A percentile compares a stretch with the other conserved stretches of the same genome.
phyloP scores from a whole-genome alignment of 1,140 invertebrate genomes.

The Zaprionus tsacasi region DNA sequence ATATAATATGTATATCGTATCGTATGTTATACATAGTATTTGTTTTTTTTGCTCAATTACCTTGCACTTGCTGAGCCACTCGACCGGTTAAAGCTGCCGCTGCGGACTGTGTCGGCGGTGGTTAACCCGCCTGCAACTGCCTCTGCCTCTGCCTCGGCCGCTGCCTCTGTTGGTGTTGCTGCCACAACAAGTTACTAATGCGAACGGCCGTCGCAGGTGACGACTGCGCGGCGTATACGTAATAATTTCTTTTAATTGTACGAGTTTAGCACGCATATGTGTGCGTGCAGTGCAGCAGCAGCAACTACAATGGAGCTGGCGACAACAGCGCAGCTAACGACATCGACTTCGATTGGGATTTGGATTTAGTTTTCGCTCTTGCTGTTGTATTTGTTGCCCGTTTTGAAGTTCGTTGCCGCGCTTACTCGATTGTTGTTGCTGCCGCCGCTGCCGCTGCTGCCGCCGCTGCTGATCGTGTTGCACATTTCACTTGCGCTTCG shows the following conservation, averaged over 20 bases:
- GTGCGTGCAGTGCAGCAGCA: conserved; percentile 41
- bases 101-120: conserved; percentile 49
- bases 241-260: conserved; percentile 74
- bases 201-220: conserved; percentile 47
- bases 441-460: conserved; percentile 20
- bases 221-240: conserved; percentile 69
- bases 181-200: conserved; percentile 60
- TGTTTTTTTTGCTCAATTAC: conserved; percentile 55
- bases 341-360: conserved; percentile 48
- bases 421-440: conserved; percentile 36
- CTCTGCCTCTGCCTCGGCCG: conserved; percentile 7
- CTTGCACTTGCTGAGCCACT: conserved; percentile 70
- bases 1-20: background rate
- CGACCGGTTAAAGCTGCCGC: conserved; percentile 54
- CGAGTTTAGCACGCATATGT: conserved; percentile 64
- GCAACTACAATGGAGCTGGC: conserved; percentile 26
- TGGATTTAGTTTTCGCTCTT: conserved; percentile 18
- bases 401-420: conserved; percentile 77
- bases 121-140: conserved; percentile 56
- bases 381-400: conserved; percentile 23
- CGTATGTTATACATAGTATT: background rate
- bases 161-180: conserved; percentile 1
- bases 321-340: conserved; percentile 41
- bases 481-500: conserved; percentile 62
- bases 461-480: conserved; percentile 40